These are phyloP conservation scores for Nannospalax galili DNA, from an alignment of 2,113 vertebrate species.

Conservation along the genomic window DNA sequence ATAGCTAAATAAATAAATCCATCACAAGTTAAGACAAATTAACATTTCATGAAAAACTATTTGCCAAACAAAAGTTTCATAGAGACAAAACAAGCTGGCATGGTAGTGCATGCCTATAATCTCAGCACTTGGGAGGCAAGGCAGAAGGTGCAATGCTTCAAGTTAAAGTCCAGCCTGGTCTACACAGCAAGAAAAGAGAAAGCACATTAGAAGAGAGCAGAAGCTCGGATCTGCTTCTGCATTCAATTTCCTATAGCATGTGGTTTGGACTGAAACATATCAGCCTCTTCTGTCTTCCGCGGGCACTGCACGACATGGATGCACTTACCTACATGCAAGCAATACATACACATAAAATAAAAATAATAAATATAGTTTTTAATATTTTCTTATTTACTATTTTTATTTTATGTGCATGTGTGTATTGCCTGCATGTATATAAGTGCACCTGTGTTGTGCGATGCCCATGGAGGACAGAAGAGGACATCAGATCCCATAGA, in stretches of 20 bases:
- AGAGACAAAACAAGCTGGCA: background rate
- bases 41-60: slow-evolving; percentile 25
- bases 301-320: no score
- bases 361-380: no score
- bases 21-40: background rate
- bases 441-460: no score
- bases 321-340: no score
- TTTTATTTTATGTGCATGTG: no score
- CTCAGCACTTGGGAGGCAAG: background rate
- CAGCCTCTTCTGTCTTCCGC: no score
- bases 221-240: background rate
- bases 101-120: background rate
- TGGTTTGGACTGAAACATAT: background rate
- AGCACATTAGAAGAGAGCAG: background rate
- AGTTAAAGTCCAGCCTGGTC: background rate
- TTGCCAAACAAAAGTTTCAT: slow-evolving; percentile 19
- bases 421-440: no score
- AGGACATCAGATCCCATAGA: no score
- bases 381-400: no score
- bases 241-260: background rate
- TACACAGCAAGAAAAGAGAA: background rate
- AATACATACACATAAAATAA: no score
- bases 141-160: background rate
- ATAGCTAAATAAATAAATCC: background rate
- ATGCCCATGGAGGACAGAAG: no score